phyloP scores from a whole-genome alignment of 2,797 vertebrate species.

The Myripristis murdjan region DNA sequence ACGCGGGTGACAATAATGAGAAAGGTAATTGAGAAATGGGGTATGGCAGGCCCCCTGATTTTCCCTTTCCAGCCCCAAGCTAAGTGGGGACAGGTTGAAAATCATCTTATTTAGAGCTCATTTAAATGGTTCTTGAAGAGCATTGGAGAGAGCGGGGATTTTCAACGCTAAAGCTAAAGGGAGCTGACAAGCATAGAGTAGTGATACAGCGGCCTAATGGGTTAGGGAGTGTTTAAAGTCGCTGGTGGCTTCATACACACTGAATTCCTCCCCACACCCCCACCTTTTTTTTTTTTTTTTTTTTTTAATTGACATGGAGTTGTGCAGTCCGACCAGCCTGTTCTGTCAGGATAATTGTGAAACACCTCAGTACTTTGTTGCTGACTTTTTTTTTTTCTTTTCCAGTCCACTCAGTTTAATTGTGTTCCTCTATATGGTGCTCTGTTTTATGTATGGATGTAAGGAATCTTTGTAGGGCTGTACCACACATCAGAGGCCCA shows the following conservation, averaged over 20 bases:
- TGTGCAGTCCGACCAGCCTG: conserved; percentile 46
- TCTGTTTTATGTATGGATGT: conserved; percentile 15
- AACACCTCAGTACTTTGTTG: conserved; percentile 41
- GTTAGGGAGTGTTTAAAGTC: conserved; percentile 49
- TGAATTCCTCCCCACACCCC: too few relatives aligned
- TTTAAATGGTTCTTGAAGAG: conserved; percentile 64
- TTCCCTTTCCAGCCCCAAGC: conserved; percentile 67
- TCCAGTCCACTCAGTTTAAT: conserved; percentile 27
- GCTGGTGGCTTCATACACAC: conserved; percentile 14
- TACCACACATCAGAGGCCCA: conserved; percentile 20
- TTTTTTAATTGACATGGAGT: conserved; percentile 46
- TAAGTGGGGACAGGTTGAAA: conserved; percentile 75
- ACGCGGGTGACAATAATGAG: conserved; percentile 82
- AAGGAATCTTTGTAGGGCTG: conserved; percentile 18
- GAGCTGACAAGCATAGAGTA: conserved; percentile 65
- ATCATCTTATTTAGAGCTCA: conserved; percentile 70
- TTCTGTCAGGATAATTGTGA: conserved; percentile 41
- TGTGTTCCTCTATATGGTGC: conserved; percentile 13
- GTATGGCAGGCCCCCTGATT: conserved; percentile 65
- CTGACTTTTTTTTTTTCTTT: conserved; percentile 27
- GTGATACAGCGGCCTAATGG: conserved; percentile 56
- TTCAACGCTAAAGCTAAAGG: conserved; percentile 61
- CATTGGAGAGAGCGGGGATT: conserved; percentile 42
- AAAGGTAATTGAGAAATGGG: conserved; percentile 79
- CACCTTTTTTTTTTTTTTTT: conserved; percentile 3